These are phyloP conservation scores for Megalops atlanticus DNA, from an alignment of 2,113 vertebrate genomes.

Conservation along the genomic window DNA sequence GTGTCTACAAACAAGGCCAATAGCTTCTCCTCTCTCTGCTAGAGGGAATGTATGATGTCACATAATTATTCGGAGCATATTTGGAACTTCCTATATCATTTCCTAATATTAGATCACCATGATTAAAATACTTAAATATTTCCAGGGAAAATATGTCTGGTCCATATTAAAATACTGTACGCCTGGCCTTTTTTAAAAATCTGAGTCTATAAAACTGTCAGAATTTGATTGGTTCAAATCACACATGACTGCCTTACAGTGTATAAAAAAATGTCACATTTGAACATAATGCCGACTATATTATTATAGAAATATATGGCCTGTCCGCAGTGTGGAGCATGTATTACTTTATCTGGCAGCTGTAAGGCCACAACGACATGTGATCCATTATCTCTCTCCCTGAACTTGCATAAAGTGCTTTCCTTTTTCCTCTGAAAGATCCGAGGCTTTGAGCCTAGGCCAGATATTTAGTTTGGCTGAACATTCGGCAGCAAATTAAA, in stretches of 20 bases:
- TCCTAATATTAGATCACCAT: background rate
- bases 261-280: too few relatives aligned
- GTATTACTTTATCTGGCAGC: conserved; percentile 32
- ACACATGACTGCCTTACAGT: too few relatives aligned
- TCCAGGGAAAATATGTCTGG: too few relatives aligned
- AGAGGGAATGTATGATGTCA: too few relatives aligned
- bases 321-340: conserved; percentile 7
- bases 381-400: conserved; percentile 56
- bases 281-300: background rate
- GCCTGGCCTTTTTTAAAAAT: too few relatives aligned
- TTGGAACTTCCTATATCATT: background rate
- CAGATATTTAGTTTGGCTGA: conserved; percentile 62
- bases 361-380: conserved; percentile 39
- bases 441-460: conserved; percentile 50
- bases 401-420: conserved; percentile 48
- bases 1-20: too few relatives aligned
- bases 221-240: too few relatives aligned
- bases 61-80: background rate
- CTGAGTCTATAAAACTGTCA: too few relatives aligned
- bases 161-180: too few relatives aligned
- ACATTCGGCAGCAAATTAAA: conserved; percentile 38
- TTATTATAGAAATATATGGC: conserved; percentile 10
- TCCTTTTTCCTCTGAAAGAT: conserved; percentile 46
- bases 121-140: too few relatives aligned
- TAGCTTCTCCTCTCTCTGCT: too few relatives aligned